These are phyloP conservation scores for Leptobrachium leishanense DNA, from an alignment of 2,113 vertebrate species.

Conservation along the genomic window DNA sequence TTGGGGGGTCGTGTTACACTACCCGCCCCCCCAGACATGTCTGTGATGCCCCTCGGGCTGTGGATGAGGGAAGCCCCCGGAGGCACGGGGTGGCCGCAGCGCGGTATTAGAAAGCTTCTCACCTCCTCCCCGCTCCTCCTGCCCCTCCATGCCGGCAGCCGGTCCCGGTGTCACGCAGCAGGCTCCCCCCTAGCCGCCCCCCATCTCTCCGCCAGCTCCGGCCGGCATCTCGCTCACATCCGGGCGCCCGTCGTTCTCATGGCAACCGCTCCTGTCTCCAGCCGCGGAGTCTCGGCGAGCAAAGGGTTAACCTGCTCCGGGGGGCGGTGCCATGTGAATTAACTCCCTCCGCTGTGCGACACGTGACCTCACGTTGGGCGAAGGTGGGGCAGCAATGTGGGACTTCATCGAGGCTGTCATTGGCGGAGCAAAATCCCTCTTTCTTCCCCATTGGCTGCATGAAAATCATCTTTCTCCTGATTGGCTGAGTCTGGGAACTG, in stretches of 20 bases:
- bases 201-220: conserved; percentile 60
- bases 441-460: conserved; percentile 38
- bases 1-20: no score
- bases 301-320: conserved; percentile 60
- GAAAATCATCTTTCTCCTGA: conserved; percentile 26
- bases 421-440: conserved; percentile 41
- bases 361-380: conserved; percentile 12
- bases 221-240: conserved; percentile 70
- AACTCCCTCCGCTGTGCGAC: conserved; percentile 34
- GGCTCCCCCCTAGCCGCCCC: conserved; percentile 56
- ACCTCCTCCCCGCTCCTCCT: conserved; percentile 16
- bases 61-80: no score
- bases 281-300: conserved; percentile 46
- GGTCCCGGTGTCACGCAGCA: conserved; percentile 37
- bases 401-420: conserved; percentile 44
- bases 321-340: conserved; percentile 46
- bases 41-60: no score
- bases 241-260: conserved; percentile 63
- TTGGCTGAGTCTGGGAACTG: conserved; percentile 17
- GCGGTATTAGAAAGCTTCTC: not conserved
- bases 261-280: conserved; percentile 40
- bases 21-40: no score
- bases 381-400: conserved; percentile 42
- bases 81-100: not conserved
- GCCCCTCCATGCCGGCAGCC: conserved; percentile 21